Conservation (phyloP, 2,888 invertebrate species). For the Archips xylosteana region DNA sequence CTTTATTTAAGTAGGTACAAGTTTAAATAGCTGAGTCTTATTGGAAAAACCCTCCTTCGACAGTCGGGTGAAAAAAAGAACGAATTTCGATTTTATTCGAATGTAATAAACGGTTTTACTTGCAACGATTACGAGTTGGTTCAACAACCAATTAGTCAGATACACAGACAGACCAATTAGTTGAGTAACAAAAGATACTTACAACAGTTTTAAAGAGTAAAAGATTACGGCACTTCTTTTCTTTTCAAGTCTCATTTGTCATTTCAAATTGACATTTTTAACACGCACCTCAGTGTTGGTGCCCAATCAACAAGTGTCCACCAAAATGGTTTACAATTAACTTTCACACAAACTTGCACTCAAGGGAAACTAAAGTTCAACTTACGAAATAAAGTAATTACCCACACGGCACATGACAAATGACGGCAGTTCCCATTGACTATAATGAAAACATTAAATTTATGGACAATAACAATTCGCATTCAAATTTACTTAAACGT, state of each 20-base stretch:
- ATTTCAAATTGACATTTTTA: constrained; percentile 31
- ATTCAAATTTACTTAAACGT: constrained; percentile 31
- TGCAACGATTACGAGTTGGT: background rate
- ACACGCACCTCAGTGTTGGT: constrained; percentile 16
- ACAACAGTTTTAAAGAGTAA: background rate
- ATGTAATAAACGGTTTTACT: too few relatives aligned
- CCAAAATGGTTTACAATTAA: constrained; percentile 35
- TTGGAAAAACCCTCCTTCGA: too few relatives aligned
- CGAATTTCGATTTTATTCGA: too few relatives aligned
- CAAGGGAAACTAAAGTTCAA: constrained; percentile 36
- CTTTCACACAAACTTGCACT: constrained; percentile 25
- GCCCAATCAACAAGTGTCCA: constrained; percentile 37
- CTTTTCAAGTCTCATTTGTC: constrained; percentile 15
- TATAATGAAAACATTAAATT: constrained; percentile 37
- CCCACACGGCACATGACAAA: constrained; percentile 35
- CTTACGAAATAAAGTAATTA: constrained; percentile 39
- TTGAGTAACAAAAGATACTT: background rate
- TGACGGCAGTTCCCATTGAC: constrained; percentile 32
- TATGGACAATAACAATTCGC: constrained; percentile 27
- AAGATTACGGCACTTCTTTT: constrained; percentile 20
- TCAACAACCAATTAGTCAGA: background rate
- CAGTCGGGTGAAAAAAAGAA: too few relatives aligned
- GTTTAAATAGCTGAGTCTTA: too few relatives aligned
- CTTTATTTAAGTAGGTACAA: too few relatives aligned
- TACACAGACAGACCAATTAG: background rate